These are phyloP conservation scores for Lytechinus variegatus DNA, from an alignment of 35 echinoderm and acorn worm species.

Conservation along the genomic window DNA sequence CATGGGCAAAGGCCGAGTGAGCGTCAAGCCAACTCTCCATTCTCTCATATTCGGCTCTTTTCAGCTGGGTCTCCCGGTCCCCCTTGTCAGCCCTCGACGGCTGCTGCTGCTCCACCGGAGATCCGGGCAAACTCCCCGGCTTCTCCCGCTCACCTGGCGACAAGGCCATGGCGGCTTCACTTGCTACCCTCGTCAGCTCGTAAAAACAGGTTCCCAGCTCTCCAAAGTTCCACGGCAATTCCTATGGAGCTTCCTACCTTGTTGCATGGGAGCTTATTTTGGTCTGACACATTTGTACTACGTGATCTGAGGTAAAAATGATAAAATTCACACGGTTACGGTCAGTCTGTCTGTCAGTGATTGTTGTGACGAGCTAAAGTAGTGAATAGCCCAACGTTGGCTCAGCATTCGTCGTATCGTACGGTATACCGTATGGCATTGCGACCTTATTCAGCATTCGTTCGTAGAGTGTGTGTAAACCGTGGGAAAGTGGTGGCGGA, in stretches of 20 bases:
- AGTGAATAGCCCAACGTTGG: background rate
- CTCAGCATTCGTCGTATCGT: no score
- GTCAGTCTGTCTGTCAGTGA: background rate
- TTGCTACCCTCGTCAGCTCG: background rate
- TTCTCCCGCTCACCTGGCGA: conserved; percentile 52
- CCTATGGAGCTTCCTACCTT: background rate
- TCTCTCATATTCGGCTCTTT: conserved; percentile 72
- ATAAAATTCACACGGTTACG: background rate
- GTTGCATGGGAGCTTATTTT: conserved; percentile 31
- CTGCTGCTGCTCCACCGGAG: conserved; percentile 54
- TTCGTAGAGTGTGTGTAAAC: background rate
- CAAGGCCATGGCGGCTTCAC: conserved; percentile 45
- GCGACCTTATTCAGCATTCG: background rate
- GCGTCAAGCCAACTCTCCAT: conserved; percentile 97
- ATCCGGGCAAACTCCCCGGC: conserved; percentile 33
- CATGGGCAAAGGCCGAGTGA: conserved; percentile 92
- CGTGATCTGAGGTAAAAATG: background rate
- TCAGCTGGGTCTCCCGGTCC: conserved; percentile 34
- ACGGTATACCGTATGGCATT: background rate
- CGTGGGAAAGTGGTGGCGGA: background rate
- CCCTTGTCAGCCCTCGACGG: background rate
- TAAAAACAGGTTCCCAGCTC: conserved; percentile 28
- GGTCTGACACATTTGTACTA: background rate
- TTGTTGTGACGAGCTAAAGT: background rate
- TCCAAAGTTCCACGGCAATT: conserved; percentile 29